Base-by-base conservation (phyloP, 2,797 vertebrate species). In the Neoniphon sammara region DNA sequence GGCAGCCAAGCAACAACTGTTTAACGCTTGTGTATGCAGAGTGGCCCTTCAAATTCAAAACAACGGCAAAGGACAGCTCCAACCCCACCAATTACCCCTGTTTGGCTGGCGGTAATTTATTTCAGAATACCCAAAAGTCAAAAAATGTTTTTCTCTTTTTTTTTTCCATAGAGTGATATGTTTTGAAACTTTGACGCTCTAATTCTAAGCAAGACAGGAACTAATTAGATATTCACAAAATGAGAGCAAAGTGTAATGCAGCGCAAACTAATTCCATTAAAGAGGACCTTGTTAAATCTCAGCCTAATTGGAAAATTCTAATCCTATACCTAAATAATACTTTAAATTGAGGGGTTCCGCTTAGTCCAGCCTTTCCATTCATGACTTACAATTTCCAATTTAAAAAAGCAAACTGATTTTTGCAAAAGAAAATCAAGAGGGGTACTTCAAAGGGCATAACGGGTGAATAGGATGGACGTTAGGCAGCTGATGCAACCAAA, bases 241-340 rank as follows among this genome's bases (percentile, higher is more conserved):
- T 86, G 78, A 88, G 88, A 90, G 83, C 83, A 89, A 81, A 84
- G 72, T 82, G 73, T 87, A 88, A 90, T 82, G 87, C 85, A 88
- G 87, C 85, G 88, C 82, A 88, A 91, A 90, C 88, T 90, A 86
- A 93, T 92, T 89, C 87, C 68, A 85, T 87, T 85, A 89, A 75
- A 90, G 67, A 85, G 78, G 83, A 83, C 83, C 85, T 85, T 80
- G 84, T 81, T 85, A 77, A 90, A 90, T 86, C 81, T 83, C 79
- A 86, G 73, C 79, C 81, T 89, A 91, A 92, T 90, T 90, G 89
- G 86, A 90, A 89, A 89, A 77, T 80, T 67, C 64, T 88, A 92
- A 91, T 88, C 89, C 90, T 75, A 75, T 66, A 66, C 67, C 77
- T 82, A 84, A 91, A 89, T 87, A 87, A 78, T 86, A 82, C 75